phyloP scores from a whole-genome alignment of 2,113 vertebrate species.

The Petromus typicus region DNA sequence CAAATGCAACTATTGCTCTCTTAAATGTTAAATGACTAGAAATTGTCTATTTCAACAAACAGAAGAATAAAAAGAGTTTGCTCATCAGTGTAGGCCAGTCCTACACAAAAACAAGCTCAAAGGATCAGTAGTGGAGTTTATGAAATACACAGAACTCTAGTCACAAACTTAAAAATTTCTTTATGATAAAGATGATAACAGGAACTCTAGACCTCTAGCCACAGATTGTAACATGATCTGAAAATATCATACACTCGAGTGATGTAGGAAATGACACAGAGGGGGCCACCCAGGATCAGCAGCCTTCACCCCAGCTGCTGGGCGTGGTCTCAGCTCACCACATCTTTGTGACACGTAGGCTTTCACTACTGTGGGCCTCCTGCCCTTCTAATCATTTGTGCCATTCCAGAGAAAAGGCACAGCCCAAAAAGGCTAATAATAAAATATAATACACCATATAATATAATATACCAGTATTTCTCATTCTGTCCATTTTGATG shows the following conservation, averaged over 20 bases:
- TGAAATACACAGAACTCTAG: constrained; percentile 25
- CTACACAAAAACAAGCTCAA: not conserved
- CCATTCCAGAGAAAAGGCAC: constrained; percentile 14
- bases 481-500: not conserved
- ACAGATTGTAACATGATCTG: constrained; percentile 55
- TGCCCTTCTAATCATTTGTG: constrained; percentile 37
- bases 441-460: not conserved
- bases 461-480: not conserved
- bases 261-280: constrained; percentile 53
- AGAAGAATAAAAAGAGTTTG: not conserved
- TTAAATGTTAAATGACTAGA: not conserved
- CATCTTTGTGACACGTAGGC: not conserved
- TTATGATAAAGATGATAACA: constrained; percentile 28
- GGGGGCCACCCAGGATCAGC: constrained; percentile 62
- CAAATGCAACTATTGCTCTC: not conserved
- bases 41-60: constrained; percentile 4
- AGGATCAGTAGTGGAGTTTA: not conserved
- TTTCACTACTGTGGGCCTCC: not conserved
- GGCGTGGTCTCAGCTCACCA: not conserved
- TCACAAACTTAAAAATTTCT: constrained; percentile 59
- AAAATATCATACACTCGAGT: not conserved
- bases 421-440: not conserved
- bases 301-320: constrained; percentile 35
- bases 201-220: constrained; percentile 52
- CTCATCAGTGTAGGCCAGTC: not conserved